Evolutionary conservation across 2,888 invertebrate species (phyloP), one percentile per base, ranked within the genome.

Genomic region (Watsonalla cultraria): DNA sequence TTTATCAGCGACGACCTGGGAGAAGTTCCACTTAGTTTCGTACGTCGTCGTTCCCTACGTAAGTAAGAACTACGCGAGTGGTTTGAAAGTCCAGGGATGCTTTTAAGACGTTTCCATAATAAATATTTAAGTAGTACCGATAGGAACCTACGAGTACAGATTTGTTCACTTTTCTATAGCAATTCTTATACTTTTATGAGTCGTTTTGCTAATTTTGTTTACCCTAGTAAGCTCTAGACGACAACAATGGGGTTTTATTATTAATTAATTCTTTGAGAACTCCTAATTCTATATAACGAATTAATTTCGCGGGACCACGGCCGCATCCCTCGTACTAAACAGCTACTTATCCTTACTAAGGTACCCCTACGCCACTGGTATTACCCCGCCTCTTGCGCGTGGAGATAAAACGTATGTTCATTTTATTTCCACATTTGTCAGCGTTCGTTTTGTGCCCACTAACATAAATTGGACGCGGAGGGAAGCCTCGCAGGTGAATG

Each of bases 361-460:
- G 42, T 53, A 52, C 48, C 57, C 54, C 60, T 57, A 59, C 58
- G 63, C 74, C 74, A 70, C 78, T 69, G 74, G 68, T 65, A 71
- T 72, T 77, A 83, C 82, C 80, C 84, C 81, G 81, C 84, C 79
- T 84, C 81, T 78, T 73, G 79, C 81, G 76, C 82, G 82, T 80
- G 80, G 74, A 89, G 86, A 89, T 89, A 89, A 88, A 89, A 89
- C 87, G 86, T 88, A 85, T 86, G 88, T 88, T 89, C 89, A 87
- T 89, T 89, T 90, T 89, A 89, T 90, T 89, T 90, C 82, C 84
- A 86, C 89, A 90, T 90, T 90, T 90, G 90, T 90, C 90, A 90
- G 87, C 88, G 84, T 90, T 90, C 90, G 88, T 89, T 90, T 88
- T 89, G 89, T 89, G 86, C 88, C 87, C 89, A 88, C 89, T 89